These are phyloP conservation scores for Cephalotes varians DNA, from an alignment of 2,888 invertebrate species.

Conservation along the genomic window DNA sequence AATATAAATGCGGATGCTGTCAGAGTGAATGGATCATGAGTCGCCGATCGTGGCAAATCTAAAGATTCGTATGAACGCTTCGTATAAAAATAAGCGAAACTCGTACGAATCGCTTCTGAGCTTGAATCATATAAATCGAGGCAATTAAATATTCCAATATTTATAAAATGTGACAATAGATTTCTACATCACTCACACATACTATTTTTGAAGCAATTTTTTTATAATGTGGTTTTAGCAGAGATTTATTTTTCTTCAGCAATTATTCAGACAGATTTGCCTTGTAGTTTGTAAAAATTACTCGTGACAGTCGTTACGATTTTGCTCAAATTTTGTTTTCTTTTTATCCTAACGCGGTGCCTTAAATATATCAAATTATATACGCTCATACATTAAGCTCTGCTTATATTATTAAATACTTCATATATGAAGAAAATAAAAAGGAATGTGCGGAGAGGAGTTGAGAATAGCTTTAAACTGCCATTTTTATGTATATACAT, in stretches of 20 bases:
- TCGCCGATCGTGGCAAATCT: conserved; percentile 2
- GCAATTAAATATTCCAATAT: conserved; percentile 19
- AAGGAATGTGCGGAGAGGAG: conserved; percentile 38
- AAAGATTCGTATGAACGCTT: conserved; percentile 11
- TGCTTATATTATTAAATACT: not conserved
- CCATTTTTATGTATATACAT: conserved; percentile 70
- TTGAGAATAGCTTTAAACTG: conserved; percentile 72
- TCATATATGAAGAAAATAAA: not conserved
- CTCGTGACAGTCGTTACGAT: not conserved
- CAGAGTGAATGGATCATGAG: conserved; percentile 78
- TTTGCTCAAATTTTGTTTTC: conserved; percentile 34
- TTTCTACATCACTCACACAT: not conserved
- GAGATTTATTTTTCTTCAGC: not conserved
- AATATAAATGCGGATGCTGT: conserved; percentile 81
- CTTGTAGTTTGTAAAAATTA: conserved; percentile 6
- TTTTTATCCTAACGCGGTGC: not conserved
- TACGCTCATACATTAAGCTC: not conserved
- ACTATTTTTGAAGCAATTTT: conserved; percentile 14
- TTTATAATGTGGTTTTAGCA: not conserved
- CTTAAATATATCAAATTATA: conserved; percentile 23
- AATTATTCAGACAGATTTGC: not conserved
- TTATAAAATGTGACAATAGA: conserved; percentile 10
- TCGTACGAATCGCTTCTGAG: not conserved
- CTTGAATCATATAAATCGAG: not conserved
- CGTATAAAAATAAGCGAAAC: not conserved